Evolutionary conservation across 1,140 invertebrate species (phyloP).

Genomic region (Macrostomum lignano): DNA sequence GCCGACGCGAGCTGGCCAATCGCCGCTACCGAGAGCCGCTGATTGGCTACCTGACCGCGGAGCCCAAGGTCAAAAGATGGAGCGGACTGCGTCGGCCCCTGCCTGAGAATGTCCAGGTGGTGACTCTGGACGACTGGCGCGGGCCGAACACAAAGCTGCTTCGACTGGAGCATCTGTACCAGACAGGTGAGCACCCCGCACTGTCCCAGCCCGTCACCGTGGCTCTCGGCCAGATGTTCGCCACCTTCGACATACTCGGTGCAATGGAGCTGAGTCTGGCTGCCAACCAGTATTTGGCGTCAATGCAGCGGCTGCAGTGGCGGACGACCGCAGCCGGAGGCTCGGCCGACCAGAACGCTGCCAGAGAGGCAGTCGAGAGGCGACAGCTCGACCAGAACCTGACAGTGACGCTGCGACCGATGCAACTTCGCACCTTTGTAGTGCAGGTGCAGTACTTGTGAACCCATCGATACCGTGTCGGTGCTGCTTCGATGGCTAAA

Average conservation of each 20-base stretch:
- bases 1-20: too few relatives aligned
- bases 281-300: constrained; percentile 31
- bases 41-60: constrained; percentile 2
- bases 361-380: too few relatives aligned
- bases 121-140: constrained; percentile 57
- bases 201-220: constrained; percentile 34
- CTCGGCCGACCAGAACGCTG: too few relatives aligned
- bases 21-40: too few relatives aligned
- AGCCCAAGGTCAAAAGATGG: constrained; percentile 7
- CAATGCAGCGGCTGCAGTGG: constrained; percentile 17
- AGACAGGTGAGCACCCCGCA: too few relatives aligned
- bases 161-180: constrained; percentile 57
- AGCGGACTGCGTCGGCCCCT: constrained; percentile 25
- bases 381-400: too few relatives aligned
- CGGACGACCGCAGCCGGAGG: too few relatives aligned
- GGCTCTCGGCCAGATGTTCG: constrained; percentile 32
- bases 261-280: constrained; percentile 39
- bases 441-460: too few relatives aligned
- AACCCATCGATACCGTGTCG: too few relatives aligned
- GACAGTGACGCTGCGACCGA: too few relatives aligned
- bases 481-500: too few relatives aligned
- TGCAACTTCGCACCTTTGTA: too few relatives aligned
- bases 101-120: constrained; percentile 48
- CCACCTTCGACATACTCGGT: constrained; percentile 31
- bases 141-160: constrained; percentile 34